These are phyloP conservation scores for Rhyzopertha dominica DNA, from an alignment of 1,140 invertebrate genomes.

Conservation along the genomic window DNA sequence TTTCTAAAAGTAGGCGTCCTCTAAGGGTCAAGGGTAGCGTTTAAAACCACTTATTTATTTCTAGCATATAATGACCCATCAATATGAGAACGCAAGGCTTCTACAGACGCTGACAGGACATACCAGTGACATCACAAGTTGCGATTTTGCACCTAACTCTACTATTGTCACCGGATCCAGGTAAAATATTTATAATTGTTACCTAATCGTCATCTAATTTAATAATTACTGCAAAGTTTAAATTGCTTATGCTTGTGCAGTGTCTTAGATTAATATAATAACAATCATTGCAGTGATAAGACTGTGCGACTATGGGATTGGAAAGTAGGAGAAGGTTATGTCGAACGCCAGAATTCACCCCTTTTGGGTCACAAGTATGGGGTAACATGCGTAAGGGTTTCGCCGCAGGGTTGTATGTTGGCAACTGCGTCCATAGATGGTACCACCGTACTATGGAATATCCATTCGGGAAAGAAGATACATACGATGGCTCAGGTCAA, in stretches of 20 bases:
- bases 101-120: constrained; percentile 55
- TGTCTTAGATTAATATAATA: background rate
- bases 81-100: constrained; percentile 41
- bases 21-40: too few relatives aligned
- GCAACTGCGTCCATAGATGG: constrained; percentile 71
- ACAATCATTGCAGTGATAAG: constrained; percentile 54
- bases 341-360: constrained; percentile 53
- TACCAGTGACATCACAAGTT: constrained; percentile 60
- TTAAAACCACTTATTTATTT: too few relatives aligned
- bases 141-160: constrained; percentile 57
- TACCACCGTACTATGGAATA: constrained; percentile 65
- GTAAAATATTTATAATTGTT: constrained; percentile 42
- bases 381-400: constrained; percentile 62
- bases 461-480: constrained; percentile 56
- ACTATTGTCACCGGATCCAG: constrained; percentile 58
- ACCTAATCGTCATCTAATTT: background rate
- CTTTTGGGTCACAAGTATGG: constrained; percentile 61
- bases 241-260: constrained; percentile 1
- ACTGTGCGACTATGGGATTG: constrained; percentile 60
- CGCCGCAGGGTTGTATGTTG: constrained; percentile 64
- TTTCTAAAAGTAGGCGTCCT: too few relatives aligned
- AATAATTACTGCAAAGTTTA: background rate
- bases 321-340: constrained; percentile 53
- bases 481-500: constrained; percentile 61
- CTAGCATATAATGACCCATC: too few relatives aligned